Evolutionary conservation across 2,113 vertebrate species (phyloP).

Genomic region (Urocynchramus pylzowi): DNA sequence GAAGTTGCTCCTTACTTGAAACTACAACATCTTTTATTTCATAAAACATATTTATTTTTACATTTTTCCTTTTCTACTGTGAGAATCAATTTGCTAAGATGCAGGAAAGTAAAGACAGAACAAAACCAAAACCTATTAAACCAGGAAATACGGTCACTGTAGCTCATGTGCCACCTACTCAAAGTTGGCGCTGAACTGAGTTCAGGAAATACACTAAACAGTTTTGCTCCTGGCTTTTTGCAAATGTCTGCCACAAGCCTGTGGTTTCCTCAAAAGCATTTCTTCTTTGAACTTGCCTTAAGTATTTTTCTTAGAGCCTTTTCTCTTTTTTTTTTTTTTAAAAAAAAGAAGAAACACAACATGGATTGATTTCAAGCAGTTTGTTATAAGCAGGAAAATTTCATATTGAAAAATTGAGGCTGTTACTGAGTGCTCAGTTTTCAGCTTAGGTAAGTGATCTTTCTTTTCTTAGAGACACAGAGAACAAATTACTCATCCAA

Average conservation of each 20-base stretch:
- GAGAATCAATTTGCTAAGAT: background rate
- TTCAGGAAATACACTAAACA: constrained; percentile 20
- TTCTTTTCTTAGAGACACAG: background rate
- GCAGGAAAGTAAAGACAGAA: background rate
- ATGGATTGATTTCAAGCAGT: background rate
- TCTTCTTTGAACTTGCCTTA: constrained; percentile 32
- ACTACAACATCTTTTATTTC: background rate
- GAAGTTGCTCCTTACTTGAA: background rate
- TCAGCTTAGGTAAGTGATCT: background rate
- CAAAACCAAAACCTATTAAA: background rate
- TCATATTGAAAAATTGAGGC: background rate
- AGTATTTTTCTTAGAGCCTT: background rate
- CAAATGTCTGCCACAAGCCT: constrained; percentile 10
- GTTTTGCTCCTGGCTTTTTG: background rate
- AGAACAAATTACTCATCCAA: background rate
- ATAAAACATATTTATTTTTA: background rate
- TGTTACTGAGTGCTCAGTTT: background rate
- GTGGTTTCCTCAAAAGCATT: constrained; percentile 53
- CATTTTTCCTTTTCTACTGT: background rate
- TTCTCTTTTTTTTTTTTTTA: background rate
- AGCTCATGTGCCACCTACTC: constrained; percentile 1
- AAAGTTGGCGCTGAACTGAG: background rate
- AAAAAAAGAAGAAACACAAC: background rate
- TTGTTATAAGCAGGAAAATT: background rate
- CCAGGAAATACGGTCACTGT: background rate